Evolutionary conservation across 2,888 invertebrate species (phyloP).

Genomic region (Melanargia galathea): DNA sequence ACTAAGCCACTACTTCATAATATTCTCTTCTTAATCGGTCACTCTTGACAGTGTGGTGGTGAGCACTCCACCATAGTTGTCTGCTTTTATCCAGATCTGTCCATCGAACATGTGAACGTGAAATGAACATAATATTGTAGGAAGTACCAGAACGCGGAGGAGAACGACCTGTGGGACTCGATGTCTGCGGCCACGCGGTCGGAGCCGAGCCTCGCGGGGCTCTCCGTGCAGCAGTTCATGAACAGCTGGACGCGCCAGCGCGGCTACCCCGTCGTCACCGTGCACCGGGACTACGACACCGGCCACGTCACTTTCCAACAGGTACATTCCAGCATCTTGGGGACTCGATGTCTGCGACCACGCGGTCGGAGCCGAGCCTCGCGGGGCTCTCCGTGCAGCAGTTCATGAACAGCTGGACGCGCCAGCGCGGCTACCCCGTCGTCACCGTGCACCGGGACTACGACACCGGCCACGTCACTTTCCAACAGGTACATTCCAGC

Average conservation of each 20-base stretch:
- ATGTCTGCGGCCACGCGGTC: slow-evolving; percentile 65
- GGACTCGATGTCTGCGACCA: slow-evolving; percentile 76
- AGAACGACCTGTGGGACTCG: slow-evolving; percentile 85
- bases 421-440: slow-evolving; percentile 87
- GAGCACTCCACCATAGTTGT: no score
- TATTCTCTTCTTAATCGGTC: no score
- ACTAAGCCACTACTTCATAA: no score
- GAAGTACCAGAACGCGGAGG: slow-evolving; percentile 83
- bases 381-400: slow-evolving; percentile 75
- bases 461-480: slow-evolving; percentile 60
- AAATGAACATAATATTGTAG: slow-evolving; percentile 55
- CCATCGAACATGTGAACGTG: not conserved
- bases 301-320: slow-evolving; percentile 73
- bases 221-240: slow-evolving; percentile 84
- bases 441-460: slow-evolving; percentile 82
- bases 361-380: slow-evolving; percentile 54
- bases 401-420: slow-evolving; percentile 88
- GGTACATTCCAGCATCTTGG: slow-evolving; percentile 61
- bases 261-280: slow-evolving; percentile 85
- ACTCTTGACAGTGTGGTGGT: no score
- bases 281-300: slow-evolving; percentile 78
- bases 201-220: slow-evolving; percentile 58
- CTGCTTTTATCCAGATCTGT: no score
- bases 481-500: slow-evolving; percentile 72
- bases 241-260: slow-evolving; percentile 88